A percentile compares a stretch with the other conserved stretches of the same genome.
phyloP scores from a whole-genome alignment of 1,140 invertebrate species.

The Hyphantria cunea region DNA sequence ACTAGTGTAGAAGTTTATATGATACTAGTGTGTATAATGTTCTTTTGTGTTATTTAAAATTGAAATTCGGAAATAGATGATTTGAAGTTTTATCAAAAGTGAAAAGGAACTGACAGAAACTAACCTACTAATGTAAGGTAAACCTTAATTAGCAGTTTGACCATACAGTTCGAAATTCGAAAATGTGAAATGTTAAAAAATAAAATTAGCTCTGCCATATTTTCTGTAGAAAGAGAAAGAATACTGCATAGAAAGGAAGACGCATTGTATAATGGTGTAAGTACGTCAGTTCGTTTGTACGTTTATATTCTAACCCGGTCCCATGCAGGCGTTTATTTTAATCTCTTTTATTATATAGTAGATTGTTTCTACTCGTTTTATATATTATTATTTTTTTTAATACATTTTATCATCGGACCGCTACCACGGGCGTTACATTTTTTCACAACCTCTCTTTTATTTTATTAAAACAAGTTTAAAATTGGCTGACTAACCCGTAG shows the following conservation, averaged over 20 bases:
- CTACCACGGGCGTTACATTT: constrained; percentile 55
- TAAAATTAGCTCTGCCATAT: constrained; percentile 8
- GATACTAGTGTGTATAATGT: constrained; percentile 33
- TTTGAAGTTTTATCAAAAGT: constrained; percentile 27
- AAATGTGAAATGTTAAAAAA: constrained; percentile 18
- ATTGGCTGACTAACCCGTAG: constrained; percentile 66
- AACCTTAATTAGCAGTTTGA: background rate
- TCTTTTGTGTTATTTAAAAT: constrained; percentile 28
- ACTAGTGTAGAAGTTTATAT: constrained; percentile 16
- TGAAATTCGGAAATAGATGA: constrained; percentile 44
- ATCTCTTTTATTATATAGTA: constrained; percentile 52
- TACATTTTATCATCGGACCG: constrained; percentile 56
- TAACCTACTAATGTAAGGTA: background rate
- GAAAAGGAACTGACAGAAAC: constrained; percentile 2
- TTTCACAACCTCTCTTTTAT: constrained; percentile 76
- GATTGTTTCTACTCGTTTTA: constrained; percentile 59
- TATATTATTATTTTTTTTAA: constrained; percentile 55
- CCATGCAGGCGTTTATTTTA: constrained; percentile 63
- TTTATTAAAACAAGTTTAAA: constrained; percentile 70
- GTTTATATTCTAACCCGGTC: constrained; percentile 63
- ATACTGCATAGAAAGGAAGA: constrained; percentile 14
- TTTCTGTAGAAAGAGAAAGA: constrained; percentile 18
- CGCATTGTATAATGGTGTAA: constrained; percentile 44
- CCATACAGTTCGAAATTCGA: constrained; percentile 5
- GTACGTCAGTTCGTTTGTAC: constrained; percentile 50